Conservation (phyloP, 2,888 invertebrate species). For the Habroteleia sp. region DNA sequence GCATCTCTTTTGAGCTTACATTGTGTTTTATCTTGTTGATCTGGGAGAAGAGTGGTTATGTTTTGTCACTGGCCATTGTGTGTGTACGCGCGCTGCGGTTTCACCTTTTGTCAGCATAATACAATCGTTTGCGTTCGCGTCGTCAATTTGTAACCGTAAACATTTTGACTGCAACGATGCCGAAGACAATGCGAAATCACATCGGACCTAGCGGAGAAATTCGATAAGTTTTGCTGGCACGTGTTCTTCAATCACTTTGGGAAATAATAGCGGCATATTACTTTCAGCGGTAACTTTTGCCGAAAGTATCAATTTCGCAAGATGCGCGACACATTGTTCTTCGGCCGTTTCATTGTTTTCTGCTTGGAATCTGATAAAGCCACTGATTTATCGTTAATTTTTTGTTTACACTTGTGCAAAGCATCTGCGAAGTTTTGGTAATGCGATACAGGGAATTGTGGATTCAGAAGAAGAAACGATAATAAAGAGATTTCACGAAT, state of each 20-base stretch:
- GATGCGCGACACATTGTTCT: slow-evolving; percentile 50
- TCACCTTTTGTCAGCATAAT: slow-evolving; percentile 35
- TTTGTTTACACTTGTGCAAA: slow-evolving; percentile 59
- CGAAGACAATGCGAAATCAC: slow-evolving; percentile 52
- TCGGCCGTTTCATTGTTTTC: slow-evolving; percentile 44
- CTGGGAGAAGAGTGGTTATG: slow-evolving; percentile 5
- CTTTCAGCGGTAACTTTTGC: slow-evolving; percentile 54
- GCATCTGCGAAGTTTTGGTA: slow-evolving; percentile 61
- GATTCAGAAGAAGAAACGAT: slow-evolving; percentile 32
- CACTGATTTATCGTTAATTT: slow-evolving; percentile 59
- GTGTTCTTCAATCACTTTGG: slow-evolving; percentile 55
- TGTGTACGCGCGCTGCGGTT: slow-evolving; percentile 48
- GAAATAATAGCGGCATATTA: slow-evolving; percentile 54
- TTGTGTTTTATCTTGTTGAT: slow-evolving; percentile 9
- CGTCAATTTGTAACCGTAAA: slow-evolving; percentile 58
- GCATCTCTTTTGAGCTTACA: no score
- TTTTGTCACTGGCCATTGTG: slow-evolving; percentile 43
- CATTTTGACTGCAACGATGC: slow-evolving; percentile 47
- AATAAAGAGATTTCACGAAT: slow-evolving; percentile 38
- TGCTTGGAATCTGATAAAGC: slow-evolving; percentile 46
- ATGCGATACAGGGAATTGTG: slow-evolving; percentile 39
- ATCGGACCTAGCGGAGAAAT: slow-evolving; percentile 36
- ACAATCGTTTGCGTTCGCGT: slow-evolving; percentile 48
- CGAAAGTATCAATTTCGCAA: slow-evolving; percentile 62
- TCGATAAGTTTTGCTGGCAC: slow-evolving; percentile 51